phyloP scores from a whole-genome alignment of 2,888 invertebrate species.

The Synergus itoensis region DNA sequence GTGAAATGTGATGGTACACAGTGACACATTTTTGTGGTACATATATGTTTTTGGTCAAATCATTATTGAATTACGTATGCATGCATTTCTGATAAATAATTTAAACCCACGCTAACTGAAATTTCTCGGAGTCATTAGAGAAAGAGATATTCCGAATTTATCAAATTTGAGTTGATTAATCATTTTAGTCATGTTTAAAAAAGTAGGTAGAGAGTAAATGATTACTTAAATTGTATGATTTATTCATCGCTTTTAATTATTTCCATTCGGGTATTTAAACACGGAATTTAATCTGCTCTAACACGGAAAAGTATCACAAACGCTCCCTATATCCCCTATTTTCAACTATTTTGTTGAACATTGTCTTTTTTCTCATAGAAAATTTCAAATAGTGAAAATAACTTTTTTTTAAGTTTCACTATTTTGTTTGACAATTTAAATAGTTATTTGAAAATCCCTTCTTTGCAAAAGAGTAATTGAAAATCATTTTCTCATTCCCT shows the following conservation, averaged over 20 bases:
- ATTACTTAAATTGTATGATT: not conserved
- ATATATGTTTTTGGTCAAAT: conserved; percentile 16
- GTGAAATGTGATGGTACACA: conserved; percentile 31
- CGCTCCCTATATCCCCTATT: too few relatives aligned
- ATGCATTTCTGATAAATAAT: conserved; percentile 29
- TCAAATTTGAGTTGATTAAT: not conserved
- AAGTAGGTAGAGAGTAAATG: not conserved
- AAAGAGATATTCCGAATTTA: not conserved
- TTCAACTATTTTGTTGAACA: too few relatives aligned
- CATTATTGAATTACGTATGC: conserved; percentile 35
- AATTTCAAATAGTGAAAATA: too few relatives aligned
- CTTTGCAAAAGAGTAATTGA: not conserved
- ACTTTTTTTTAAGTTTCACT: too few relatives aligned
- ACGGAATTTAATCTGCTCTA: not conserved
- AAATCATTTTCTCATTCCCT: not conserved
- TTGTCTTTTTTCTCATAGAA: too few relatives aligned
- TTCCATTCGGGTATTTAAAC: not conserved
- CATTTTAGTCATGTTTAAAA: conserved; percentile 22
- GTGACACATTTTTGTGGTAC: conserved; percentile 30
- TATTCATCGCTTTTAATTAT: not conserved
- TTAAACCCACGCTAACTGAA: not conserved
- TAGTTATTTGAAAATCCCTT: too few relatives aligned
- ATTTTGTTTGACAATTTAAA: too few relatives aligned
- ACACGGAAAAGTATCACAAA: too few relatives aligned
- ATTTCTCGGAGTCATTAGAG: not conserved